Conservation (phyloP, 1,140 invertebrate genomes). For the Tetraneura akinire region DNA sequence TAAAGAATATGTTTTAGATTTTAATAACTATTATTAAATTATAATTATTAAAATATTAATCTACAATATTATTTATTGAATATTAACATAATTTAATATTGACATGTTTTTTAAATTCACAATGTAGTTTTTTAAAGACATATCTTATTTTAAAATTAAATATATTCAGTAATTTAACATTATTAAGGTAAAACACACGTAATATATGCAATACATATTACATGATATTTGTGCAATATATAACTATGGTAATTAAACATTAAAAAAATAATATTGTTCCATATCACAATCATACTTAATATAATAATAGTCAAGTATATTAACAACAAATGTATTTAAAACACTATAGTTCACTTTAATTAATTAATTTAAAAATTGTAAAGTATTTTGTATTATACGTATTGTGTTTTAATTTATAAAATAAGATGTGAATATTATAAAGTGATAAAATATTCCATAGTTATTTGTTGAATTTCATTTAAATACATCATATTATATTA, state of each 20-base stretch:
- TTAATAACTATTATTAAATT: background rate
- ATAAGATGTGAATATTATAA: background rate
- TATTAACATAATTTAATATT: constrained; percentile 18
- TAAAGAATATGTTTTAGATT: constrained; percentile 3
- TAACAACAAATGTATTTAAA: constrained; percentile 34
- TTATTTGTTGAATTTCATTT: background rate
- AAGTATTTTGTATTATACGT: no score
- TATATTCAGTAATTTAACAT: background rate
- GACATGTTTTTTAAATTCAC: background rate
- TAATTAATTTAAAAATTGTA: background rate
- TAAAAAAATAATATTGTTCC: constrained; percentile 48
- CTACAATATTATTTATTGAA: constrained; percentile 7
- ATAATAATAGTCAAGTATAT: constrained; percentile 14
- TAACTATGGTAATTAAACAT: constrained; percentile 42
- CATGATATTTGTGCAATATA: constrained; percentile 13
- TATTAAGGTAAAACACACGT: constrained; percentile 38
- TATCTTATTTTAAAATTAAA: background rate
- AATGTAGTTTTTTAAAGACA: background rate
- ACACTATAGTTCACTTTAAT: background rate
- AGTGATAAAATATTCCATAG: background rate
- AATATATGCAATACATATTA: no score
- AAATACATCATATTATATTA: background rate
- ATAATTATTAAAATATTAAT: background rate
- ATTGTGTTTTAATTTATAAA: background rate
- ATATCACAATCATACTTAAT: constrained; percentile 45